These are phyloP conservation scores for Pheucticus melanocephalus DNA, from an alignment of 2,113 vertebrate species.

Conservation along the genomic window DNA sequence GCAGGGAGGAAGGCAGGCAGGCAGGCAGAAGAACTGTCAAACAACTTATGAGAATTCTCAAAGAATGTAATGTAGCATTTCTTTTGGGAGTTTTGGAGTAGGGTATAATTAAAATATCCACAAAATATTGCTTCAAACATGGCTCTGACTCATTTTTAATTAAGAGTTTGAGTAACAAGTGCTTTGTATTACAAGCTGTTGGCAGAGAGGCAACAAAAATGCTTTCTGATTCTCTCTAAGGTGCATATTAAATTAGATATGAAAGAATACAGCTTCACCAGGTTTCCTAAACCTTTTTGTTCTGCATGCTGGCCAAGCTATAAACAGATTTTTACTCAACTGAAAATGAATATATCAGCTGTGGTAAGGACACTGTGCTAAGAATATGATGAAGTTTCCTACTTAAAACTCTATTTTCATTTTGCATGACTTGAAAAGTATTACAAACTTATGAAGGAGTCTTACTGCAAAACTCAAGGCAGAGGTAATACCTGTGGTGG, in stretches of 20 bases:
- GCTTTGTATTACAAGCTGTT: conserved; percentile 7
- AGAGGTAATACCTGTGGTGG: not conserved
- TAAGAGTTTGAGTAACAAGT: conserved; percentile 34
- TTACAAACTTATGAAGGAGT: not conserved
- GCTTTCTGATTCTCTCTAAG: not conserved
- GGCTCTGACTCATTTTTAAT: conserved; percentile 39
- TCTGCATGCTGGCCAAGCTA: not conserved
- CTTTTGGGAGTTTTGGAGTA: not conserved
- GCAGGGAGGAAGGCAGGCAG: not conserved
- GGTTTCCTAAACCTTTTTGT: not conserved
- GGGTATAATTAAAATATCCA: conserved; percentile 25
- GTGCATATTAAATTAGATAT: not conserved
- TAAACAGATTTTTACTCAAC: not conserved
- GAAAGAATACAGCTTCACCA: not conserved
- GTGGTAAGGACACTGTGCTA: not conserved
- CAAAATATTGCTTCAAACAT: not conserved
- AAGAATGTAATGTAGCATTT: not conserved
- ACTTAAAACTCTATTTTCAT: not conserved
- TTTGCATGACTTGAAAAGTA: not conserved
- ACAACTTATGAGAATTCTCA: not conserved
- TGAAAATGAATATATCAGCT: not conserved
- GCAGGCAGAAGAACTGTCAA: not conserved
- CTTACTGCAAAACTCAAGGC: not conserved
- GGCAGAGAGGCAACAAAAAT: conserved; percentile 1
- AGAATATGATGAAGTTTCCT: not conserved